Evolutionary conservation across 1,140 invertebrate species (phyloP).

Genomic region (Homarus americanus): DNA sequence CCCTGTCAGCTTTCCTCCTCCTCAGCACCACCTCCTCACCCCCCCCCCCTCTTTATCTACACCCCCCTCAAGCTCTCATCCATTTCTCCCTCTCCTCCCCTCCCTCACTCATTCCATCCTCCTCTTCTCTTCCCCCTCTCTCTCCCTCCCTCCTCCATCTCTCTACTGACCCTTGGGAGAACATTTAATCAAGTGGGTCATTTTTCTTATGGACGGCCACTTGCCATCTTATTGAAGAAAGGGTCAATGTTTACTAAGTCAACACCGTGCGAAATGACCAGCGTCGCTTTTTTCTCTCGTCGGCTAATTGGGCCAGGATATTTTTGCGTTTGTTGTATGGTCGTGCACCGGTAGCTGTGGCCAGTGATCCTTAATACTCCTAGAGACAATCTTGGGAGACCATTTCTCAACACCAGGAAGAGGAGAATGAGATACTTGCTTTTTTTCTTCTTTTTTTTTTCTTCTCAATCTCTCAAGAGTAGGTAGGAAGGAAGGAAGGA

Average conservation of each 20-base stretch:
- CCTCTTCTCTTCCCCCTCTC: background rate
- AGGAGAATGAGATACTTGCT: no score
- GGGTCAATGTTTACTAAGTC: slow-evolving; percentile 45
- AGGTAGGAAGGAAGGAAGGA: no score
- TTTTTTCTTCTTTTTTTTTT: no score
- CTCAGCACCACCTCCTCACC: background rate
- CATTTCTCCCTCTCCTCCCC: background rate
- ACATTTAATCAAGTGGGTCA: slow-evolving; percentile 45
- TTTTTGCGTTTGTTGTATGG: slow-evolving; percentile 19
- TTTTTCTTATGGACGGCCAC: slow-evolving; percentile 46
- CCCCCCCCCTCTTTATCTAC: no score
- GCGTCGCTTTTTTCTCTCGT: slow-evolving; percentile 18
- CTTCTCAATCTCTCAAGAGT: no score
- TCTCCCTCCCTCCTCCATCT: background rate
- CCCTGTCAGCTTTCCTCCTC: no score
- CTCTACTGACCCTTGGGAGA: slow-evolving; percentile 20
- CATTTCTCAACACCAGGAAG: background rate
- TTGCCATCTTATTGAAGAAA: slow-evolving; percentile 52
- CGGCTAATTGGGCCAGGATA: slow-evolving; percentile 41
- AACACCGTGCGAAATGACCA: slow-evolving; percentile 34
- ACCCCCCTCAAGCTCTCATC: background rate
- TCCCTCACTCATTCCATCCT: background rate
- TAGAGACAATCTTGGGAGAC: background rate
- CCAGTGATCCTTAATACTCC: background rate
- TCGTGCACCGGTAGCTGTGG: background rate